These are phyloP conservation scores for Actenoides lindsayi DNA, from an alignment of 2,113 vertebrate species.

Conservation along the genomic window DNA sequence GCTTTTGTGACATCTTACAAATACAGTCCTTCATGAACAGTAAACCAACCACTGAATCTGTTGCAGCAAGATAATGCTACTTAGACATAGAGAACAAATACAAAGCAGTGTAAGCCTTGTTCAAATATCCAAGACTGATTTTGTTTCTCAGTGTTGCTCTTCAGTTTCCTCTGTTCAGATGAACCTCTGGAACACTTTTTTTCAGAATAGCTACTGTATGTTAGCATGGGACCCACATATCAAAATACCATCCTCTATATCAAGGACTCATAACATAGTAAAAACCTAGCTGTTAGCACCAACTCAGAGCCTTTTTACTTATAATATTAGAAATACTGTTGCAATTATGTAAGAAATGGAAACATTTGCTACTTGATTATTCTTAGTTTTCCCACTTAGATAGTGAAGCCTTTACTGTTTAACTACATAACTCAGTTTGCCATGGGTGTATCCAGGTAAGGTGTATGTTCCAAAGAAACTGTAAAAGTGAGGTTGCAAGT, in stretches of 20 bases:
- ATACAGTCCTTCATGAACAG: not conserved
- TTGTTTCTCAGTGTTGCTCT: not conserved
- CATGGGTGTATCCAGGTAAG: not conserved
- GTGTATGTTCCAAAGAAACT: not conserved
- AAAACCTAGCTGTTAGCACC: not conserved
- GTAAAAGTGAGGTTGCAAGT: not conserved
- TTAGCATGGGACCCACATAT: not conserved
- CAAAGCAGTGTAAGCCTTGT: fast-evolving
- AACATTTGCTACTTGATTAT: not conserved
- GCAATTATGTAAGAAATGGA: not conserved
- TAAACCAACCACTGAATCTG: not conserved
- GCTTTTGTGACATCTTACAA: not conserved
- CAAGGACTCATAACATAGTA: not conserved
- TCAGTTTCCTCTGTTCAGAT: fast-evolving
- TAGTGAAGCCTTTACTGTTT: not conserved
- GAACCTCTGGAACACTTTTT: not conserved
- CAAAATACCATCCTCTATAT: not conserved
- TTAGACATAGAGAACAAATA: not conserved
- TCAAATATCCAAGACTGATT: not conserved
- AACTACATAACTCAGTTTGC: not conserved
- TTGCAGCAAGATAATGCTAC: not conserved
- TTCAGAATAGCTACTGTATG: not conserved
- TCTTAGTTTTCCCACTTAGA: not conserved
- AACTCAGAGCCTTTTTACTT: not conserved
- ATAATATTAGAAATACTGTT: not conserved